phyloP scores from a whole-genome alignment of 2,113 vertebrate genomes.

The Trematocara marginatum region DNA sequence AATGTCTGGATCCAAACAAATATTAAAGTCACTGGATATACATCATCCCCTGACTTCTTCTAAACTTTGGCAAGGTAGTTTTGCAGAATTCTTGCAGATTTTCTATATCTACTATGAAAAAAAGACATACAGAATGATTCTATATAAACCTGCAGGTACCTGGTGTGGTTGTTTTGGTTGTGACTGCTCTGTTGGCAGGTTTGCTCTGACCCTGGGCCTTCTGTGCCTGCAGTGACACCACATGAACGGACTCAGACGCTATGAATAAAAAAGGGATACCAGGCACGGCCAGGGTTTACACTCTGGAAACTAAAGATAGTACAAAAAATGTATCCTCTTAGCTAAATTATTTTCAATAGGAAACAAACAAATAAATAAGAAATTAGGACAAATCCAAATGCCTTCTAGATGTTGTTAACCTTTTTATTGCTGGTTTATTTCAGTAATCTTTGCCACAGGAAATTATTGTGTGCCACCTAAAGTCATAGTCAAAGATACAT shows the following conservation, averaged over 20 bases:
- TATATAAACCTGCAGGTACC: constrained; percentile 66
- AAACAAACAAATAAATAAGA: neutral
- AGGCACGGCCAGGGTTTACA: constrained; percentile 71
- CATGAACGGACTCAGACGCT: constrained; percentile 95
- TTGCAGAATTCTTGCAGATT: neutral
- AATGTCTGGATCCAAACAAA: neutral
- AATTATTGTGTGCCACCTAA: neutral
- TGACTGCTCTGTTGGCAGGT: constrained; percentile 74
- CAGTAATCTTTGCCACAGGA: neutral
- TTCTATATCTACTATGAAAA: neutral
- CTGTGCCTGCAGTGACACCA: constrained; percentile 90
- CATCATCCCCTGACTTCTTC: neutral
- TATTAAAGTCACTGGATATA: neutral
- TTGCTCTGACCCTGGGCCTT: constrained; percentile 78
- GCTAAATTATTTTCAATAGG: neutral
- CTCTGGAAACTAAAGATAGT: constrained; percentile 54
- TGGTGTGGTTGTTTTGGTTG: constrained; percentile 80
- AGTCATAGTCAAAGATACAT: neutral
- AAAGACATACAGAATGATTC: neutral
- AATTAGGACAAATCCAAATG: neutral
- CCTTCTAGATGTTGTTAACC: neutral
- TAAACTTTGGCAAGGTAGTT: neutral
- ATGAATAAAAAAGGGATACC: constrained; percentile 69
- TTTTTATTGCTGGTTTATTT: neutral
- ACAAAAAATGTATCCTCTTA: constrained; percentile 27